A percentile compares a stretch with the other conserved stretches of the same genome.
Evolutionary conservation across 2,888 invertebrate genomes (phyloP).

Genomic region (Erannis defoliaria): DNA sequence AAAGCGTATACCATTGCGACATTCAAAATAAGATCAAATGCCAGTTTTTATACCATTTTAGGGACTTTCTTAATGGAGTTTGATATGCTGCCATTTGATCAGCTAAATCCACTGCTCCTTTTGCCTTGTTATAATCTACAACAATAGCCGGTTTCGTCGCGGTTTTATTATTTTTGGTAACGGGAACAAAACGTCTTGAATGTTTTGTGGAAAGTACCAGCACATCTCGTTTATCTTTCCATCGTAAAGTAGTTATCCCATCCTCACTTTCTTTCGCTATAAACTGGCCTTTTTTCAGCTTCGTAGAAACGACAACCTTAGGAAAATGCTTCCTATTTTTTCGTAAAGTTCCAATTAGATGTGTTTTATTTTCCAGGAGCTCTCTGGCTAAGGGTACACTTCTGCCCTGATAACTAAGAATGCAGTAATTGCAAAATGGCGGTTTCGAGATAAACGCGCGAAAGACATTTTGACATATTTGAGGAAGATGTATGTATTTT

Average conservation of each 20-base stretch:
- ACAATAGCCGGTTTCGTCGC: slow-evolving; percentile 25
- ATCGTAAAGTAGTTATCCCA: slow-evolving; percentile 44
- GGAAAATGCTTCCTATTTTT: slow-evolving; percentile 47
- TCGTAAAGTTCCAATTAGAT: slow-evolving; percentile 49
- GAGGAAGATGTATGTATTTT: no score
- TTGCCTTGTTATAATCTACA: slow-evolving; percentile 29
- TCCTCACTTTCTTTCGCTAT: slow-evolving; percentile 44
- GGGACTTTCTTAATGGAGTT: slow-evolving; percentile 31
- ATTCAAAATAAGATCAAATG: slow-evolving; percentile 33
- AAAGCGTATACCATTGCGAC: slow-evolving; percentile 30
- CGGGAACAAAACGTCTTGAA: slow-evolving; percentile 14
- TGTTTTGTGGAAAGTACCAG: slow-evolving; percentile 47
- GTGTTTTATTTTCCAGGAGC: slow-evolving; percentile 47
- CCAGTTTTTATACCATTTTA: slow-evolving; percentile 37
- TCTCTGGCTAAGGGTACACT: slow-evolving; percentile 45
- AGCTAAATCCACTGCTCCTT: slow-evolving; percentile 22
- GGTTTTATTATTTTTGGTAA: slow-evolving; percentile 14
- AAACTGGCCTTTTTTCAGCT: slow-evolving; percentile 44
- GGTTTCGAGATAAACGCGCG: no score
- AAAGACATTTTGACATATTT: no score
- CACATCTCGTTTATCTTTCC: slow-evolving; percentile 48
- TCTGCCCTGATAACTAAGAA: no score
- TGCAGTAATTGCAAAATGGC: no score
- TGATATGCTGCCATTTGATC: slow-evolving; percentile 32
- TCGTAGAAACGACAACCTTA: slow-evolving; percentile 42